Conservation (phyloP, 2,888 invertebrate species). For the Chalcosyrphus nemorum region DNA sequence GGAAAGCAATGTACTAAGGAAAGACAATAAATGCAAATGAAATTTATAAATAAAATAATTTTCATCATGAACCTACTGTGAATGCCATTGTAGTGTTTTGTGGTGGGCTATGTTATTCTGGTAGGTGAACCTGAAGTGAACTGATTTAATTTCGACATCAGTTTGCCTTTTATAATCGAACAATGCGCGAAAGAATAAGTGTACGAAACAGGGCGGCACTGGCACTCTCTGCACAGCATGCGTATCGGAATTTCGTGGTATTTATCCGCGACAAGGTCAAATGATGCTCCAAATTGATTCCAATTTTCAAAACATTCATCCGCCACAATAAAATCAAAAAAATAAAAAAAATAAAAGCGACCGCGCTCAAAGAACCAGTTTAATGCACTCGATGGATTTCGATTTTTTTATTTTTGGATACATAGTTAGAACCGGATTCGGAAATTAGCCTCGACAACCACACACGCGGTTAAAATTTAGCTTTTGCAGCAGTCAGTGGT, state of each 20-base stretch:
- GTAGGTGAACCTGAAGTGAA: slow-evolving; percentile 58
- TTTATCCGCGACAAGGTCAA: slow-evolving; percentile 50
- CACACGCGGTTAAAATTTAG: not conserved
- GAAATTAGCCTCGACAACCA: slow-evolving; percentile 14
- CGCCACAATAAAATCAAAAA: slow-evolving; percentile 10
- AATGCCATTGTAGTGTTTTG: slow-evolving; percentile 74
- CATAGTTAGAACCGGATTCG: slow-evolving; percentile 38
- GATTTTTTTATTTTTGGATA: slow-evolving; percentile 7
- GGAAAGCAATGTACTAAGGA: slow-evolving; percentile 74
- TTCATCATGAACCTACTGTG: slow-evolving; percentile 74
- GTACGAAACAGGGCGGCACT: slow-evolving; percentile 4
- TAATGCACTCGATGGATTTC: slow-evolving; percentile 15
- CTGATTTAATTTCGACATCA: slow-evolving; percentile 51
- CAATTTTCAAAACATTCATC: slow-evolving; percentile 40
- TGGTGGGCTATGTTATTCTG: slow-evolving; percentile 47
- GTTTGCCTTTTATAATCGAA: slow-evolving; percentile 55
- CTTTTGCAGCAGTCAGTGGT: not conserved
- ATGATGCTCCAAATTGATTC: slow-evolving; percentile 62
- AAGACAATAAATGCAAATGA: slow-evolving; percentile 1
- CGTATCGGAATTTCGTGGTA: slow-evolving; percentile 28
- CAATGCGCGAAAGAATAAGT: slow-evolving; percentile 1
- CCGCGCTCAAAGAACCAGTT: slow-evolving; percentile 57
- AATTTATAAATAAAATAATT: not conserved
- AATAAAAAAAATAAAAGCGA: no score
- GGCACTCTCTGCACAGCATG: slow-evolving; percentile 7